Evolutionary conservation across 2,888 invertebrate genomes (phyloP).

Genomic region (Portevinia maculata): DNA sequence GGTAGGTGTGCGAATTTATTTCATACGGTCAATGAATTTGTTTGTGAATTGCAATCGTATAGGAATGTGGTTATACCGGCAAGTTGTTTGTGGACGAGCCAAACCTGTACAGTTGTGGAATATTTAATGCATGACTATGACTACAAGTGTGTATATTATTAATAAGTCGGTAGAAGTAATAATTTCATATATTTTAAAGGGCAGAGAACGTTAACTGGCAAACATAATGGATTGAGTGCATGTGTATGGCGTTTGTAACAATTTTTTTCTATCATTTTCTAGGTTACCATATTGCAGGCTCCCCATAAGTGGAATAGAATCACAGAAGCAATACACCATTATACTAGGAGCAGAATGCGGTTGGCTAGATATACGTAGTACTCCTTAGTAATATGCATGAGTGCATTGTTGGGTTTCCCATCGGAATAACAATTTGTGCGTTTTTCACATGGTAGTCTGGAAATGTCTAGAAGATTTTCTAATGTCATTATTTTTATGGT

Average conservation of each 20-base stretch:
- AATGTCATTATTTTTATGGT: too few species aligned
- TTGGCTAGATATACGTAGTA: not conserved
- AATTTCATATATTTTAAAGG: slow-evolving; percentile 33
- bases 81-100: slow-evolving; percentile 27
- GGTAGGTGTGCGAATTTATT: slow-evolving; percentile 22
- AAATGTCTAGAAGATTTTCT: too few species aligned
- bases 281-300: slow-evolving; percentile 41
- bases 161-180: slow-evolving; percentile 27
- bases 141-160: not conserved
- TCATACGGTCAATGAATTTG: slow-evolving; percentile 59
- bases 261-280: slow-evolving; percentile 53
- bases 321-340: slow-evolving; percentile 28
- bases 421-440: slow-evolving; percentile 20
- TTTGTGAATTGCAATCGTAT: slow-evolving; percentile 40
- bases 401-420: slow-evolving; percentile 52
- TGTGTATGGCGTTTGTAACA: slow-evolving; percentile 43
- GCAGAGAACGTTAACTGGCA: slow-evolving; percentile 7
- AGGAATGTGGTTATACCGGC: slow-evolving; percentile 67
- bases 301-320: slow-evolving; percentile 31
- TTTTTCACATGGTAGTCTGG: too few species aligned
- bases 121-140: not conserved
- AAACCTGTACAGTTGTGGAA: slow-evolving; percentile 28
- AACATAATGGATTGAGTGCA: slow-evolving; percentile 37
- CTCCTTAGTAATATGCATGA: slow-evolving; percentile 40
- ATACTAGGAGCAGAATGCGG: not conserved